Evolutionary conservation across 2,113 vertebrate genomes (phyloP).

Genomic region (Ciconia stormi): DNA sequence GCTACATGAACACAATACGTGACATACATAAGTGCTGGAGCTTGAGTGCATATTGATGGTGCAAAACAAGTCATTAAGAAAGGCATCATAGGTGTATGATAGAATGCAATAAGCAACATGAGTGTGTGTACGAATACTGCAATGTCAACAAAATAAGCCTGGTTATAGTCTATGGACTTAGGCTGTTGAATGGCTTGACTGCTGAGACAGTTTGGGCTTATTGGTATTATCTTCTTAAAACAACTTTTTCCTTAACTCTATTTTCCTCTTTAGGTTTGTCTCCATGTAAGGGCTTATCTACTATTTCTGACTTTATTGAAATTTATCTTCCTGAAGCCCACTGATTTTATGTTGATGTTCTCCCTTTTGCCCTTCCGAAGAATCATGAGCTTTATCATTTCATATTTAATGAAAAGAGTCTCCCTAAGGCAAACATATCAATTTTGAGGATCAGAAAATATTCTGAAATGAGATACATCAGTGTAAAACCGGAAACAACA

Average conservation of each 20-base stretch:
- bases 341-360: background rate
- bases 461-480: background rate
- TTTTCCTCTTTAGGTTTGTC: background rate
- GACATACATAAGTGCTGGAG: background rate
- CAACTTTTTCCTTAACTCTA: background rate
- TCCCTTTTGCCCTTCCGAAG: background rate
- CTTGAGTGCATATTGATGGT: background rate
- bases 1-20: background rate
- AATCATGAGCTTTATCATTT: slow-evolving; percentile 15
- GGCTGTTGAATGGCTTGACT: background rate
- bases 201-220: background rate
- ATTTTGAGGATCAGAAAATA: background rate
- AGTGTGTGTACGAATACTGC: background rate
- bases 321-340: background rate
- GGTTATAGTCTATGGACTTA: background rate
- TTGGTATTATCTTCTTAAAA: background rate
- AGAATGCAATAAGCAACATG: background rate
- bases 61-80: background rate
- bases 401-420: slow-evolving; percentile 3
- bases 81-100: background rate
- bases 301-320: slow-evolving; percentile 6
- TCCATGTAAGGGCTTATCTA: background rate
- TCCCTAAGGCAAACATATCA: background rate
- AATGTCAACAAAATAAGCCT: background rate
- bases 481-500: background rate